A percentile compares a stretch with the other conserved stretches of the same genome.
These are phyloP conservation scores for Epizoanthus scotinus DNA, from an alignment of 92 coral and sea anemone species.

Conservation along the genomic window DNA sequence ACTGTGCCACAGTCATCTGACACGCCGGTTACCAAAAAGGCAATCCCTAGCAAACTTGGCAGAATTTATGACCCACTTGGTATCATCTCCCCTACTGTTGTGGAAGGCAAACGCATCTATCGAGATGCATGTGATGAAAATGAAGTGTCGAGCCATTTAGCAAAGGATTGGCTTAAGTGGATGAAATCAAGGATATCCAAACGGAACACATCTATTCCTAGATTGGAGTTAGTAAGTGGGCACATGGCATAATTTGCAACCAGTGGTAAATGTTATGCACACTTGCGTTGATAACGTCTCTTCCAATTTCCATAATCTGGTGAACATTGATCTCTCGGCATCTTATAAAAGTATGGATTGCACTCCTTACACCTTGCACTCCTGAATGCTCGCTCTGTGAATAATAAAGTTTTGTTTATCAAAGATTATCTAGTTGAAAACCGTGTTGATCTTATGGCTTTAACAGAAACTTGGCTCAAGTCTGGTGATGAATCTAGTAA, in stretches of 20 bases:
- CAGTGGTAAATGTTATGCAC: too few relatives aligned
- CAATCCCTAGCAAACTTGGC: conserved; percentile 52
- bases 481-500: too few relatives aligned
- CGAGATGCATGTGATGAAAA: conserved; percentile 40
- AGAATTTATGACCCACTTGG: conserved; percentile 44
- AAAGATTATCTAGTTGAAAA: too few relatives aligned
- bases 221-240: conserved; percentile 63
- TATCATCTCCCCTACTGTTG: conserved; percentile 51
- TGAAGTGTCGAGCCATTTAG: conserved; percentile 20
- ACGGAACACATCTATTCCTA: conserved; percentile 66
- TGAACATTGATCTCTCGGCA: too few relatives aligned
- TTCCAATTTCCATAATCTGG: too few relatives aligned
- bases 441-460: too few relatives aligned
- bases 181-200: conserved; percentile 61
- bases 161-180: conserved; percentile 47
- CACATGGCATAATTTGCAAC: conserved; percentile 58
- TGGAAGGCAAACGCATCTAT: conserved; percentile 47
- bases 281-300: too few relatives aligned
- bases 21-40: conserved; percentile 10
- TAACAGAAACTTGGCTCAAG: too few relatives aligned
- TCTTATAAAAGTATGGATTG: too few relatives aligned
- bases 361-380: too few relatives aligned
- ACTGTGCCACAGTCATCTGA: conserved; percentile 1
- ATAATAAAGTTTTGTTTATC: too few relatives aligned
- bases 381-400: too few relatives aligned